Conservation (phyloP, 2,888 invertebrate species). For the Cremastinae sp. region DNA sequence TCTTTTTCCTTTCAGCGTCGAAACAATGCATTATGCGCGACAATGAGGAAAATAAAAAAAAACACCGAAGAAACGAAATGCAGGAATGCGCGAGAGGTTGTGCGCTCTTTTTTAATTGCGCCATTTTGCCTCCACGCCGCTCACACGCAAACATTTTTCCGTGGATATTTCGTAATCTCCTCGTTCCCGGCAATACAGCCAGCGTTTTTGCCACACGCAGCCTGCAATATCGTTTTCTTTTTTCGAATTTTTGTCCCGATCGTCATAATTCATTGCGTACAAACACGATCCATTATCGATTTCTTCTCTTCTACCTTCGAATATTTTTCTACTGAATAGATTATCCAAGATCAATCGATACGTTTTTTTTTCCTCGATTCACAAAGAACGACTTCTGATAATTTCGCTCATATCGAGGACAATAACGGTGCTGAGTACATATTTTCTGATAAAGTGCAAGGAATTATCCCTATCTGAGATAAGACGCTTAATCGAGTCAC, state of each 20-base stretch:
- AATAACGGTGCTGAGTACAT: slow-evolving; percentile 38
- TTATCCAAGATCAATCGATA: background rate
- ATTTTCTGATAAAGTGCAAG: slow-evolving; percentile 46
- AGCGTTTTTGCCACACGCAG: slow-evolving; percentile 49
- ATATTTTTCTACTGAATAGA: slow-evolving; percentile 2
- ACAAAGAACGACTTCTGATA: slow-evolving; percentile 22
- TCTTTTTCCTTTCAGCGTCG: background rate
- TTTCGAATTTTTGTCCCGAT: slow-evolving; percentile 18
- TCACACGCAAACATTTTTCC: background rate
- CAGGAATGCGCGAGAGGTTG: slow-evolving; percentile 46
- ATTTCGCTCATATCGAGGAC: slow-evolving; percentile 14
- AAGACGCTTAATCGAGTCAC: slow-evolving; percentile 44
- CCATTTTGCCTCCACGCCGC: background rate
- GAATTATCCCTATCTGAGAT: slow-evolving; percentile 48
- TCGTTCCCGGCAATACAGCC: slow-evolving; percentile 22
- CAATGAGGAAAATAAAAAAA: background rate
- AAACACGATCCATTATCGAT: background rate
- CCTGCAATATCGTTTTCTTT: slow-evolving; percentile 39
- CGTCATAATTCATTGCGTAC: slow-evolving; percentile 38
- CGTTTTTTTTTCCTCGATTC: background rate
- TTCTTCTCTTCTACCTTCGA: background rate
- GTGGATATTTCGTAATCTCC: slow-evolving; percentile 50
- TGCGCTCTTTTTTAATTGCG: background rate
- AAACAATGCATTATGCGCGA: background rate
- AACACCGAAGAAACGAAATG: slow-evolving; percentile 32